Base-by-base conservation (phyloP, 2,797 vertebrate genomes). In the Sebastes jordani region DNA sequence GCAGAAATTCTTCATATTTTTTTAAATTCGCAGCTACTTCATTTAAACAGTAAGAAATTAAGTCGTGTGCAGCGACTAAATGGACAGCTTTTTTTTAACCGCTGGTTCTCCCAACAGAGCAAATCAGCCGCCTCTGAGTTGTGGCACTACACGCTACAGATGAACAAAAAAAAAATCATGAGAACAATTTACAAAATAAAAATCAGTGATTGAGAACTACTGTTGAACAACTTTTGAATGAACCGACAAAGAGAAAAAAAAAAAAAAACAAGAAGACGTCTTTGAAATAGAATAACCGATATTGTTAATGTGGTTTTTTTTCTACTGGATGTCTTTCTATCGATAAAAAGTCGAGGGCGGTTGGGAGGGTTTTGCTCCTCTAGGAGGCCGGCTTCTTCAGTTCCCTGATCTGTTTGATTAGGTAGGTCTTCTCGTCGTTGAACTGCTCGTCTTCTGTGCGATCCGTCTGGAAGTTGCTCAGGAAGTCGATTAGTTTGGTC, bases 381-480 rank as follows among this genome's bases (percentile, higher is more conserved):
- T 97, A 98, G 6, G 97, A 97, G 2, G 96, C 93, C 0, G 97
- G 93, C 79, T 97, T 99, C 94, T 98, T 99, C 94, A 99, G 96
- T 95, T 99, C 98, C 88, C 97, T 94, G 93, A 99, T 99, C 94
- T 99, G 98, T 96, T 98, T 99, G 87, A 99, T 97, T 94, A 99
- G 91, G 93, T 99, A 99, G 91, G 97, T 99, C 95, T 99, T 99
- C 95, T 99, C 98, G 18, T 99, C 98, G 2, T 97, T 97, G 91
- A 99, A 99, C 93, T 98, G 98, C 91, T 99, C 98, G 0, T 99
- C 97, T 0, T 99, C 98, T 0, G 96, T 96, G 90, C 98, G 97
- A 74, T 99, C 98, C 81, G 97, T 98, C 90, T 99, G 98, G 96
- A 99, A 99, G 94, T 97, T 97, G 96, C 96, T 98, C 90, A 99